Conservation (phyloP, 2,888 invertebrate species). For the Nymphalis c-album region DNA sequence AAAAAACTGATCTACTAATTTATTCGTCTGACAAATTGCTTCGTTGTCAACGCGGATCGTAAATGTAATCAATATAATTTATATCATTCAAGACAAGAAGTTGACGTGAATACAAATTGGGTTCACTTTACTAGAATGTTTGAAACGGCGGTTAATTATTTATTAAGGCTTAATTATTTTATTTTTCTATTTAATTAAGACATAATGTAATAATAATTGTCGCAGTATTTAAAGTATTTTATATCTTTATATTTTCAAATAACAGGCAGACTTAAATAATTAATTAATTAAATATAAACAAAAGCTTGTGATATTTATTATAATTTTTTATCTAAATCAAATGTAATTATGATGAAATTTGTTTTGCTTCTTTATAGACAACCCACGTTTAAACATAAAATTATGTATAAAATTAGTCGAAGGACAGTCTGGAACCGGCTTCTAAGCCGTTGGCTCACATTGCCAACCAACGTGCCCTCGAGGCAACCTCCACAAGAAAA, state of each 20-base stretch:
- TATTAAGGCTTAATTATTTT: too few relatives aligned
- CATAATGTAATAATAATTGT: too few relatives aligned
- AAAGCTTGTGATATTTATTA: too few relatives aligned
- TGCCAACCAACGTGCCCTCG: conserved; percentile 48
- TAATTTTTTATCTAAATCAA: too few relatives aligned
- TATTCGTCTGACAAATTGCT: conserved; percentile 6
- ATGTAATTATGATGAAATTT: background rate
- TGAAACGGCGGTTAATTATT: too few relatives aligned
- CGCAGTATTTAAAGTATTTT: too few relatives aligned
- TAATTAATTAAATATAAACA: too few relatives aligned
- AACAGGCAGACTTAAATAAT: too few relatives aligned
- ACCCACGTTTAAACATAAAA: too few relatives aligned
- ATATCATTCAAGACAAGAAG: background rate
- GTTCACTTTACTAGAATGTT: background rate
- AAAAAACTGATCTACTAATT: background rate
- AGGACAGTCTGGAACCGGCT: conserved; percentile 21
- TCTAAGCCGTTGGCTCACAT: conserved; percentile 29
- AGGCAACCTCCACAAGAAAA: conserved; percentile 54
- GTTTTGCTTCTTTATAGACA: background rate
- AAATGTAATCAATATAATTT: conserved; percentile 8
- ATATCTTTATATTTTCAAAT: too few relatives aligned
- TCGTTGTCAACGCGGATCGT: background rate
- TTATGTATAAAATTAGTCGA: conserved; percentile 4
- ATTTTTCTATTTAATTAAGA: too few relatives aligned
- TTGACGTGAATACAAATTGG: conserved; percentile 4